Percentiles rank a stretch among this genome's conserved stretches.
phyloP scores from a whole-genome alignment of 2,113 vertebrate species.

The Gnathonemus echidnorhynchus region DNA sequence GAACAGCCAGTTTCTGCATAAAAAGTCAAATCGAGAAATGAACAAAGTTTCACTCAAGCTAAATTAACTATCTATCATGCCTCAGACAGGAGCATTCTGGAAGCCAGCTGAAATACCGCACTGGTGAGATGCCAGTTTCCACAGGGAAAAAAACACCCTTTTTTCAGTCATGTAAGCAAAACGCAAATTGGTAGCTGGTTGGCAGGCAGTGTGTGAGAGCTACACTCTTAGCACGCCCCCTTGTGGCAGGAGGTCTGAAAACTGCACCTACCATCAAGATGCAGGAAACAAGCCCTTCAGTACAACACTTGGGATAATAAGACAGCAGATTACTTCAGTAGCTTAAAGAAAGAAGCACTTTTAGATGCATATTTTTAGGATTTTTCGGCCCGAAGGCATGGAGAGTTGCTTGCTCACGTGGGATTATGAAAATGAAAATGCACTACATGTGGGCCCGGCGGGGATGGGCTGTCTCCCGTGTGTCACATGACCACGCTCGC shows the following conservation, averaged over 20 bases:
- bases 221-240: not conserved
- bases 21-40: not conserved
- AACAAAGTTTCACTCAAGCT: not conserved
- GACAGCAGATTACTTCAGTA: not conserved
- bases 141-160: not conserved
- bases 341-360: not conserved
- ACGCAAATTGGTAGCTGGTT: not conserved
- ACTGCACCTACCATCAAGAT: not conserved
- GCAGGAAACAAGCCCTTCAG: not conserved
- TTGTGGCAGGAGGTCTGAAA: not conserved
- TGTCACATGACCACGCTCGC: not conserved
- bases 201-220: not conserved
- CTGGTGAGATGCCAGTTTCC: not conserved
- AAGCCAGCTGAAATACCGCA: not conserved
- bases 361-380: not conserved
- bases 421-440: not conserved
- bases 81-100: not conserved
- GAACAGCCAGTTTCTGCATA: conserved; percentile 79
- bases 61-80: not conserved
- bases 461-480: not conserved
- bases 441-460: not conserved
- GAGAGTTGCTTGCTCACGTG: not conserved
- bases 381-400: not conserved
- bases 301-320: not conserved
- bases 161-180: not conserved